Evolutionary conservation across 2,797 vertebrate genomes (phyloP), one percentile per base, ranked within the genome.

Genomic region (Podargus strigoides): DNA sequence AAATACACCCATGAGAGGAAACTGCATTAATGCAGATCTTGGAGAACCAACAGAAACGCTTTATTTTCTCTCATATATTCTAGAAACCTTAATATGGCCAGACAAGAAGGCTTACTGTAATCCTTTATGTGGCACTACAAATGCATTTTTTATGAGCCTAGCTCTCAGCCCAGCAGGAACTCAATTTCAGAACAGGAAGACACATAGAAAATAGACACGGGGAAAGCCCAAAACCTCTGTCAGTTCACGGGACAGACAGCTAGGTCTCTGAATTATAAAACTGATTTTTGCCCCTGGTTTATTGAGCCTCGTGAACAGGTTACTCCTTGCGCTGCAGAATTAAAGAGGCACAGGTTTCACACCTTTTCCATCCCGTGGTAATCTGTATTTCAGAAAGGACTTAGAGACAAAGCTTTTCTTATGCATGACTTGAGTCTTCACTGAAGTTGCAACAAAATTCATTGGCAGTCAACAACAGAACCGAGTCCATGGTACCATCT

Each of bases 401-500:
- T 44, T 20, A 3, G 18, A 62, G 30, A 15, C 44, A 84, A 42
- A 84, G 20, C 10, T 72, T 80, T 55, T 74, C n/a, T 32, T 24
- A 52, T 6, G 14, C 7, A 5, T 4, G 7, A 68, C 60, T 87
- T 47, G 2, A 68, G 32, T 56, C 70, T 90, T 50, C 24, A 46
- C 18, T 69, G 42, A 73, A 75, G 37, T 7, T 75, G 52, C n/a
- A 68, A 44, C 17, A 39, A 6, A 69, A 49, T 12, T 66, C 46
- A 36, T 10, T 3, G 7, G 23, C 18, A 81, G 49, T 11, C 62
- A 75, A 47, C 47, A 72, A 18, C 7, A 46, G 30, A 80, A 58
- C 7, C 3, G 1, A 59, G 34, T 8, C 42, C n/a, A 10, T 0
- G 1, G 42, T 36, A 46, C 32, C 5, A 8, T 3, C 78, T 68